Evolutionary conservation across 2,113 vertebrate species (phyloP), one percentile per base, ranked within the genome.

Genomic region (Erpornis zantholeuca): DNA sequence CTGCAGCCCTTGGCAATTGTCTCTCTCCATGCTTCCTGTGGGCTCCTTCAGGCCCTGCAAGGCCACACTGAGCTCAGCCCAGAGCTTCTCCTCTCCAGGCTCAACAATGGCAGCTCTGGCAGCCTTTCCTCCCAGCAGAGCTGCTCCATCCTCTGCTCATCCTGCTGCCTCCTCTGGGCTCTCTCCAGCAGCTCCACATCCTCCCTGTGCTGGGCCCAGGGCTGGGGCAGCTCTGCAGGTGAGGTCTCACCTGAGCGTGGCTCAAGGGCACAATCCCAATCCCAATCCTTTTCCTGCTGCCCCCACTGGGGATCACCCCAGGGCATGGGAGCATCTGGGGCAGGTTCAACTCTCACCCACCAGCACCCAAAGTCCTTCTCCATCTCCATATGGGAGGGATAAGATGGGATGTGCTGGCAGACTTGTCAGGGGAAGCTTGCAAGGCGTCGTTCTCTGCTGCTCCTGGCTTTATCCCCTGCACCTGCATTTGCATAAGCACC

Each of bases 261-360:
- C n/a, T n/a, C 42, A 44, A 13, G 42, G 38, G 0, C 38, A 53
- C 12, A 40, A 40, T 23, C 57, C 42, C 76, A 53, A 45, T 45
- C 57, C 42, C 76, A 53, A 45, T 45, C n/a, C 75, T 14, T 21
- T 7, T 0, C 50, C 35, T 80, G 42, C 16, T 63, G 7, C 29
- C 16, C 63, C 28, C 0, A 0, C 20, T 47, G 56, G 33, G 3
- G n/a, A 3, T 29, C 75, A 79, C 18, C 38, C 15, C 56, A 7
- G 42, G 42, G 6, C 21, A 22, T 0, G 0, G 11, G 8, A 6
- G 3, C 2, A 0, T 35, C 35, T 50, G 35, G 25, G 11, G 14
- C 59, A 65, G 33, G 14, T 57, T 21, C 15, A 50, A 25, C 19
- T 66, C 15, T 44, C 59, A 17, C 24, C 23, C 50, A 33, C 7